Base-by-base conservation (phyloP, 1,140 invertebrate species). In the Melanaphis sacchari region DNA sequence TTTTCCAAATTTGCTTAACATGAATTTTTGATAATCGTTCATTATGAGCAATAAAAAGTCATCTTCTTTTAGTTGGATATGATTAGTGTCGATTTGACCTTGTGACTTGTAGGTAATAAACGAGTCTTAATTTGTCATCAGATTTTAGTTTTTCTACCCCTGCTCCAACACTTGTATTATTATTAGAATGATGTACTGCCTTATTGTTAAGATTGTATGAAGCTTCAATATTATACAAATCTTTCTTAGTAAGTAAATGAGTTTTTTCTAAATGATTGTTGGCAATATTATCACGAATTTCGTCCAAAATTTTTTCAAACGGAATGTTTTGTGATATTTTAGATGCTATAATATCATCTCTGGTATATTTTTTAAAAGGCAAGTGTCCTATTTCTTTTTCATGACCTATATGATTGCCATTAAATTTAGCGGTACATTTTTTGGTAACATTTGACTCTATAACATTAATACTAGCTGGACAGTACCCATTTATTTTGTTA, bases 401-500 rank as follows among this genome's bases (percentile, higher is more conserved):
- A 82, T 93, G 93, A 31, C 93, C 93, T 24, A 93, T 43, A 85
- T 93, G 93, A 38, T 31, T 82, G n/a, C 90, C n/a, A 81, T 81
- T 82, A 82, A 82, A 82, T 82, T 38, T 38, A 38, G 22, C 36
- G 5, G 9, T 82, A n/a, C 66, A 82, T 82, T 36, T 82, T 82
- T 82, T 82, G 8, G 82, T 59, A 52, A 90, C 49, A 21, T 93
- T 54, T 40, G 40, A 81, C 46, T 91, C 66, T 36, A 93, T 49
- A 36, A 93, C 93, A 46, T 93, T 88, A 41, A 93, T 93, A 22
- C 66, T 90, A 15, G 93, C 90, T 81, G 93, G 93, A 82, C 93
- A 93, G 36, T 66, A 93, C 59, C 85, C 93, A 76, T 93, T 93
- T 9, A 93, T 93, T 91, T 93, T 93, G 43, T 93, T 93, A 36